phyloP scores from a whole-genome alignment of 2,888 invertebrate species.

The Tipula confusa region DNA sequence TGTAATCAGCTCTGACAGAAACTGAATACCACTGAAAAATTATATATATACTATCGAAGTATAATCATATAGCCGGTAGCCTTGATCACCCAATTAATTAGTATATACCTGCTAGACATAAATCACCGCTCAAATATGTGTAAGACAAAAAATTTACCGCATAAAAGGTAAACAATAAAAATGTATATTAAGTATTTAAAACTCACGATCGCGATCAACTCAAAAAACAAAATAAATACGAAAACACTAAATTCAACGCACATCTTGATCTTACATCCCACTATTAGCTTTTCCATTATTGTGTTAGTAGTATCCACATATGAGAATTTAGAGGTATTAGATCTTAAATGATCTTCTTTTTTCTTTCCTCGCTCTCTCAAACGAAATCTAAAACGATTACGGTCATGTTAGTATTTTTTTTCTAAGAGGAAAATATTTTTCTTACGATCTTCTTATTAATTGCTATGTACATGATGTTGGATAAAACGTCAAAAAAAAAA shows the following conservation, averaged over 20 bases:
- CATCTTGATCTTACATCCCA: neutral
- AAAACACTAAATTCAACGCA: constrained; percentile 20
- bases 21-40: too few relatives aligned
- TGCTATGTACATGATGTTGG: neutral
- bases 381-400: neutral
- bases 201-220: neutral
- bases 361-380: neutral
- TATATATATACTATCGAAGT: neutral
- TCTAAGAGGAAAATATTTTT: constrained; percentile 25
- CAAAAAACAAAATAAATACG: neutral
- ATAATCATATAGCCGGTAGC: neutral
- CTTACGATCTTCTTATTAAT: neutral
- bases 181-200: neutral
- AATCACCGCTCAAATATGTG: neutral
- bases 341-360: neutral
- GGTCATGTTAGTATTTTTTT: neutral
- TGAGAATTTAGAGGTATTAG: neutral
- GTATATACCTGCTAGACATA: neutral
- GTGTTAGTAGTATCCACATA: neutral
- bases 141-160: neutral
- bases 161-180: neutral
- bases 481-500: neutral
- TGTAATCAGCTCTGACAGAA: too few relatives aligned
- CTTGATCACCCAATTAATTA: neutral
- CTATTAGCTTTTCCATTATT: neutral